Evolutionary conservation across 2,888 invertebrate genomes (phyloP).

Genomic region (Pseudolycoriella hygida): DNA sequence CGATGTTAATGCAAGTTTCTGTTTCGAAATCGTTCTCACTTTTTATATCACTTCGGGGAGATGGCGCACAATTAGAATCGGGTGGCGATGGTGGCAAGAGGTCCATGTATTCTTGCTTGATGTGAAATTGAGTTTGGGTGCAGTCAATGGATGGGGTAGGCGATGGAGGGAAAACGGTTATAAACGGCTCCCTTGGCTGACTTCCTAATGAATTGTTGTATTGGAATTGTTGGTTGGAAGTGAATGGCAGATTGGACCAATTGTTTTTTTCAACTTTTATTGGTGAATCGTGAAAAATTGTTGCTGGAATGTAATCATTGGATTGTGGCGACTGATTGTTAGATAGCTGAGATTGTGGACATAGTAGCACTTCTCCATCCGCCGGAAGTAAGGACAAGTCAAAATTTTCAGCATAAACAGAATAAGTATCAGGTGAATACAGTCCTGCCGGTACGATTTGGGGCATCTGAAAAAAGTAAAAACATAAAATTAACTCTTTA

Average conservation of each 20-base stretch:
- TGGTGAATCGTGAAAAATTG: slow-evolving; percentile 12
- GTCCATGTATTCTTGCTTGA: slow-evolving; percentile 30
- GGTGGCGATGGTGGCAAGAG: slow-evolving; percentile 40
- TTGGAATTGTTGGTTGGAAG: slow-evolving; percentile 12
- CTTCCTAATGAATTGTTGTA: slow-evolving; percentile 22
- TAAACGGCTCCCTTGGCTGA: slow-evolving; percentile 22
- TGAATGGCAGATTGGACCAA: slow-evolving; percentile 16
- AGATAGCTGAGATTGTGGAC: slow-evolving; percentile 25
- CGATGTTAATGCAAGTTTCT: slow-evolving; percentile 24
- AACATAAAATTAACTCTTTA: no score
- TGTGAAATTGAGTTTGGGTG: slow-evolving; percentile 17
- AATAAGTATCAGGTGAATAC: slow-evolving; percentile 19
- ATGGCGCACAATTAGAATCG: slow-evolving; percentile 35
- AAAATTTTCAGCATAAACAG: slow-evolving; percentile 40
- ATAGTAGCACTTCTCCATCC: slow-evolving; percentile 31
- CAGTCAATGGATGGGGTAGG: slow-evolving; percentile 28
- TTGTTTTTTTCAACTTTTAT: slow-evolving; percentile 8
- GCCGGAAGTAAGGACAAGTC: slow-evolving; percentile 56
- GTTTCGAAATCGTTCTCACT: slow-evolving; percentile 26
- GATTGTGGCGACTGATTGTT: slow-evolving; percentile 6
- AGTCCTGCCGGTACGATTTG: slow-evolving; percentile 8
- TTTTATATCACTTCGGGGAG: slow-evolving; percentile 29
- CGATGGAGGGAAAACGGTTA: slow-evolving; percentile 15
- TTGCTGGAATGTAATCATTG: slow-evolving; percentile 18
- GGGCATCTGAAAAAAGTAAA: neutral